A percentile compares a stretch with the other conserved stretches of the same genome.
These are phyloP conservation scores for Aphyosemion australe DNA, from an alignment of 2,113 vertebrate genomes.

Conservation along the genomic window DNA sequence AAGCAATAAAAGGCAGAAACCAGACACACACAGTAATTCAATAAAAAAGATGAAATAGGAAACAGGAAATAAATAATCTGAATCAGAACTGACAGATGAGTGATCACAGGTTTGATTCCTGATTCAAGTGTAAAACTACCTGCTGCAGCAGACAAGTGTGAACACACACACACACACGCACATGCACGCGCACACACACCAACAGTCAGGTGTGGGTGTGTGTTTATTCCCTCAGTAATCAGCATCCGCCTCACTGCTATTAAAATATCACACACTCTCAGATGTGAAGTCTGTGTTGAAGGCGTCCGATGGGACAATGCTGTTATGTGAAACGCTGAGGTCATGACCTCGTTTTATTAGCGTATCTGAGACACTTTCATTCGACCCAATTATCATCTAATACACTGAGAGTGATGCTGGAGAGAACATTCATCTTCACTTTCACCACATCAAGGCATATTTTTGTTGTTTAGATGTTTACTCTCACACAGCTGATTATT, in stretches of 20 bases:
- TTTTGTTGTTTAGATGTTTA: background rate
- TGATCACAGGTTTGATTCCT: background rate
- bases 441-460: background rate
- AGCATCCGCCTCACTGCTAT: conserved; percentile 14
- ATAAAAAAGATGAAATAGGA: too few relatives aligned
- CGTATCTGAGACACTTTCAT: conserved; percentile 13
- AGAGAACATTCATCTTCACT: conserved; percentile 2
- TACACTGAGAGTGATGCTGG: background rate
- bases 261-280: conserved; percentile 35
- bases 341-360: conserved; percentile 22
- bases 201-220: background rate
- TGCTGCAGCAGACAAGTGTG: background rate
- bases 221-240: conserved; percentile 18
- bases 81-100: background rate
- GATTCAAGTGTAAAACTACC: background rate
- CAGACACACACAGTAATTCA: too few relatives aligned
- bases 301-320: background rate
- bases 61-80: background rate
- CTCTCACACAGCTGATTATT: too few relatives aligned
- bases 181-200: too few relatives aligned
- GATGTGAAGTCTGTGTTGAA: conserved; percentile 11
- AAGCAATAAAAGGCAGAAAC: too few relatives aligned
- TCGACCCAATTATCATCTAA: conserved; percentile 8
- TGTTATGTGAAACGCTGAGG: conserved; percentile 13
- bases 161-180: background rate